phyloP scores from a whole-genome alignment of 2,797 vertebrate genomes.

The Dicrostonyx torquatus region DNA sequence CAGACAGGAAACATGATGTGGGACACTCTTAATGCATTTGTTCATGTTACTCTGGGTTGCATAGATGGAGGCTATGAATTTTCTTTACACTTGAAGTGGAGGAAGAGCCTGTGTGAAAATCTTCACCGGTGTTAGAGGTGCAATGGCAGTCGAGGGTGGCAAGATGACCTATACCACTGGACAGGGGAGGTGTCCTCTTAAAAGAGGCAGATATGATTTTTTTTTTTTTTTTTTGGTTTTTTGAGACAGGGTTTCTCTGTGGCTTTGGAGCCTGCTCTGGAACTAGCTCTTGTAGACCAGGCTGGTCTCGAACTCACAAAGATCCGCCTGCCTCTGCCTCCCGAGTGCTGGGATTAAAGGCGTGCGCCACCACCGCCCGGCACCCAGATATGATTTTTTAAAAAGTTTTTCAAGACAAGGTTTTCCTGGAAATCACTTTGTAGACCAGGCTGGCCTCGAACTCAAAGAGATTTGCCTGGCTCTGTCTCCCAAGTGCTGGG shows the following conservation, averaged over 20 bases:
- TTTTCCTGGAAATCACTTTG: neutral
- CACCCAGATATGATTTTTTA: no score
- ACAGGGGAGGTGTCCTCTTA: neutral
- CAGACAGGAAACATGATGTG: neutral
- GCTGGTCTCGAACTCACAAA: neutral
- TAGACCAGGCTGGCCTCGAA: neutral
- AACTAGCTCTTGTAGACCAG: neutral
- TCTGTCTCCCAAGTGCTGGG: neutral
- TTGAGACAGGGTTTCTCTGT: neutral
- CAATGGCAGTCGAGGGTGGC: neutral
- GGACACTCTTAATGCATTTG: neutral
- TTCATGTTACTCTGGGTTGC: rapidly evolving
- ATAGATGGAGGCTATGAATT: neutral
- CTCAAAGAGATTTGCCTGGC: neutral
- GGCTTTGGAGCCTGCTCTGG: no score
- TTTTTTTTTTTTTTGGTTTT: neutral
- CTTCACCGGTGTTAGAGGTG: no score
- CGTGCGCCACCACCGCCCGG: neutral
- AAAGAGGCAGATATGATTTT: neutral
- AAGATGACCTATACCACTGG: neutral
- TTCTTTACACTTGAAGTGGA: rapidly evolving
- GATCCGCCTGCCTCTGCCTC: neutral
- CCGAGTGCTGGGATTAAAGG: neutral
- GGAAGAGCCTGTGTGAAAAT: neutral
- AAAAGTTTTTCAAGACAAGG: no score